These are phyloP conservation scores for Wasmannia auropunctata DNA, from an alignment of 1,140 invertebrate genomes.

Conservation along the genomic window DNA sequence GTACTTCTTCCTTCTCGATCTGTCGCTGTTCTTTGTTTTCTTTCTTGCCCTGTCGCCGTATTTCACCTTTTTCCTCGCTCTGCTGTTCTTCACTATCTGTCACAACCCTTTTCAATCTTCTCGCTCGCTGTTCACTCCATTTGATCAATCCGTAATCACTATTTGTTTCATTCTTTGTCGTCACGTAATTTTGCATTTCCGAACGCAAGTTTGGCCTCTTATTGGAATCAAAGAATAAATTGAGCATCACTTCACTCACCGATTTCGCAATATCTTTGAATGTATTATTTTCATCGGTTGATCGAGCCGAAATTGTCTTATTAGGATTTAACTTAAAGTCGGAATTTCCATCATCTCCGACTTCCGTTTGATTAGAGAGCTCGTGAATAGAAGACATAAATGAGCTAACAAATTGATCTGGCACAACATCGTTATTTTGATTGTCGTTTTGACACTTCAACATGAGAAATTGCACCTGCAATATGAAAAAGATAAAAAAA, in stretches of 20 bases:
- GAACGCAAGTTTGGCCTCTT: background rate
- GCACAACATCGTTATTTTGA: background rate
- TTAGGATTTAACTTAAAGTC: background rate
- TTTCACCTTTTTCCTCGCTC: too few species aligned
- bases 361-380: background rate
- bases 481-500: background rate
- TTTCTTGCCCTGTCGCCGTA: constrained; percentile 72
- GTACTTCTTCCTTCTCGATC: too few species aligned
- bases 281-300: background rate
- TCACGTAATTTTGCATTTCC: constrained; percentile 61
- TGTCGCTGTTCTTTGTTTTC: too few species aligned
- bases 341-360: background rate
- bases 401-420: background rate
- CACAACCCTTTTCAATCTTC: constrained; percentile 75
- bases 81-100: constrained; percentile 82
- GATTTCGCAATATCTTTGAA: background rate
- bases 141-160: constrained; percentile 48
- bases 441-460: background rate
- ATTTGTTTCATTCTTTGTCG: background rate
- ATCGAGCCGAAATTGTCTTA: background rate
- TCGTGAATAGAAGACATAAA: background rate
- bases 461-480: background rate
- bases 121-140: constrained; percentile 68
- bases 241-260: background rate
- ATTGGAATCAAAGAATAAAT: background rate